Evolutionary conservation across 1,140 invertebrate species (phyloP).

Genomic region (Drosophila setifemur): DNA sequence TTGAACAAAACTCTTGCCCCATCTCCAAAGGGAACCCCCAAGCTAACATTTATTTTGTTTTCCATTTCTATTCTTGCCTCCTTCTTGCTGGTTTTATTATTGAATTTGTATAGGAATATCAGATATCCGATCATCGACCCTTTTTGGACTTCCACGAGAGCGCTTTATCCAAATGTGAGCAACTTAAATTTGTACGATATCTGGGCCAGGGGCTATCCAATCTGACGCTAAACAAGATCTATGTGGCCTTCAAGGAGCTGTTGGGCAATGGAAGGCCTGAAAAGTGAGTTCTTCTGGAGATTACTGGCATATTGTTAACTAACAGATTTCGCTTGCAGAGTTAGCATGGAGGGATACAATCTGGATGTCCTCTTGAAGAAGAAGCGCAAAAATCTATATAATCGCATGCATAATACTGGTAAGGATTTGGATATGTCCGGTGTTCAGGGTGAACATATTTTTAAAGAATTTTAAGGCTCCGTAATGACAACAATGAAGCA

Average conservation of each 20-base stretch:
- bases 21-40: not conserved
- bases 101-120: slow-evolving; percentile 69
- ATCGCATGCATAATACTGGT: slow-evolving; percentile 77
- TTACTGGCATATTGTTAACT: not conserved
- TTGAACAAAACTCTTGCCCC: slow-evolving; percentile 74
- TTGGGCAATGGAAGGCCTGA: slow-evolving; percentile 66
- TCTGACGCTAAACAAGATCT: slow-evolving; percentile 82
- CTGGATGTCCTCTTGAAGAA: slow-evolving; percentile 75
- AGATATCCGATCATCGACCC: slow-evolving; percentile 82
- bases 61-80: not conserved
- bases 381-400: slow-evolving; percentile 78
- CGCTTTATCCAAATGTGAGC: slow-evolving; percentile 82
- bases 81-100: not conserved
- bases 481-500: too few species aligned
- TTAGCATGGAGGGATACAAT: slow-evolving; percentile 65
- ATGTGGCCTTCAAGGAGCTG: slow-evolving; percentile 77
- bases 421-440: not conserved
- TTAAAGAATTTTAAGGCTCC: too few species aligned
- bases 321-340: slow-evolving; percentile 2
- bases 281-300: slow-evolving; percentile 49
- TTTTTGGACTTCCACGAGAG: slow-evolving; percentile 83
- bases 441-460: too few species aligned
- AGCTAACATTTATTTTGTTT: slow-evolving; percentile 3
- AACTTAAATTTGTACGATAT: slow-evolving; percentile 82
- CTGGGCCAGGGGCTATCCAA: slow-evolving; percentile 82